Evolutionary conservation across 2,888 invertebrate species (phyloP).

Genomic region (Apomyelois bistriatella): DNA sequence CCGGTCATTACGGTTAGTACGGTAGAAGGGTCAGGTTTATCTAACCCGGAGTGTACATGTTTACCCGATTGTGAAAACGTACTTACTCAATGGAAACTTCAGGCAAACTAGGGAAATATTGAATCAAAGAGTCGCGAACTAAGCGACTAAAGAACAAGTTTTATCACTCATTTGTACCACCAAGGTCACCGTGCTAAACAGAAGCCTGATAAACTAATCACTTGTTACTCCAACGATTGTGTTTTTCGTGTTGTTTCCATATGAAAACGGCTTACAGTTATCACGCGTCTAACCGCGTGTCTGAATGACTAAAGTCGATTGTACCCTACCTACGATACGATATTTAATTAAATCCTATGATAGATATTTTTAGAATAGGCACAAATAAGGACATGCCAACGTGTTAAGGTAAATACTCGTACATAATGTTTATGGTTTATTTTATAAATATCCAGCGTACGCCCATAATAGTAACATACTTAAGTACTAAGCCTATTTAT

Average conservation of each 20-base stretch:
- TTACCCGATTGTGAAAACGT: too few relatives aligned
- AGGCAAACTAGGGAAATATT: background rate
- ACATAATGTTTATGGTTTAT: too few relatives aligned
- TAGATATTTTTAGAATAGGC: background rate
- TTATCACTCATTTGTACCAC: slow-evolving; percentile 15
- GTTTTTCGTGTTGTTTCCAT: background rate
- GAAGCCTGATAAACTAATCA: slow-evolving; percentile 16
- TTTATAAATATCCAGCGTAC: too few relatives aligned
- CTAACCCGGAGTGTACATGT: too few relatives aligned
- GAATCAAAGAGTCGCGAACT: background rate
- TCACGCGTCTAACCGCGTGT: background rate
- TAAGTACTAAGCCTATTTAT: too few relatives aligned
- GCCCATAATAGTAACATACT: too few relatives aligned
- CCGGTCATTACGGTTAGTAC: too few relatives aligned
- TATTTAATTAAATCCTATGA: too few relatives aligned
- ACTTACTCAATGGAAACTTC: too few relatives aligned
- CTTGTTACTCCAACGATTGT: background rate
- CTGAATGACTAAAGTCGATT: background rate
- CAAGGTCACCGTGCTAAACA: slow-evolving; percentile 14
- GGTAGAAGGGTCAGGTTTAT: too few relatives aligned
- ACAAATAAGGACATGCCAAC: background rate
- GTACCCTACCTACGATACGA: too few relatives aligned
- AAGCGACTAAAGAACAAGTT: slow-evolving; percentile 15
- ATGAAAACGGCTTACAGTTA: background rate
- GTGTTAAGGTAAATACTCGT: too few relatives aligned